Evolutionary conservation across 2,797 vertebrate genomes (phyloP).

Genomic region (Chanos chanos): DNA sequence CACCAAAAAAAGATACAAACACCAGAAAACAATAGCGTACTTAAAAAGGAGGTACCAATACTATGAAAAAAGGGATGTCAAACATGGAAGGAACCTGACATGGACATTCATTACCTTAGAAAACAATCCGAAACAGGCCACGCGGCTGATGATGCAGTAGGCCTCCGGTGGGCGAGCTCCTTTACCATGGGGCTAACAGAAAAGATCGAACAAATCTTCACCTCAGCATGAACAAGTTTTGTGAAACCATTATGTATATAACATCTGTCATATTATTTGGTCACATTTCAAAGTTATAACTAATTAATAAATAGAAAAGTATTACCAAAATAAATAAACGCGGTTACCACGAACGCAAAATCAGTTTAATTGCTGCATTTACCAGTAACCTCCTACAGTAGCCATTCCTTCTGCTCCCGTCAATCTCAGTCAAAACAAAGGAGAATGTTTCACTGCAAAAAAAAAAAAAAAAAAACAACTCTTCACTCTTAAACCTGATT

Average conservation of each 20-base stretch:
- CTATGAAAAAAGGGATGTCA: no score
- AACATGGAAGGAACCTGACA: neutral
- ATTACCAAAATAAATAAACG: neutral
- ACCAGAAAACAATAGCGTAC: no score
- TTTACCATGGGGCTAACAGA: constrained; percentile 65
- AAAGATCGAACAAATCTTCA: no score
- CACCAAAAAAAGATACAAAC: no score
- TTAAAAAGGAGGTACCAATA: no score
- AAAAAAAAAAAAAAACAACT: neutral
- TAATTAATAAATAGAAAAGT: neutral
- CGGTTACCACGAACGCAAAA: neutral
- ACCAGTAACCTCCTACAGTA: constrained; percentile 82
- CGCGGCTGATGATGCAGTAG: constrained; percentile 81
- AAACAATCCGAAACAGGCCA: constrained; percentile 82
- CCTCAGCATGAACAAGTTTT: no score
- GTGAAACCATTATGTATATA: no score
- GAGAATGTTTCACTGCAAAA: constrained; percentile 79
- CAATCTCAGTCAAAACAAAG: constrained; percentile 79
- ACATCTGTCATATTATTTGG: no score
- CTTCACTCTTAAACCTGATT: neutral
- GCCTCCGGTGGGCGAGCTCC: constrained; percentile 73
- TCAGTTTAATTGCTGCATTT: constrained; percentile 24
- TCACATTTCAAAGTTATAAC: no score
- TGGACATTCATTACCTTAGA: constrained; percentile 70
- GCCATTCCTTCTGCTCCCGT: constrained; percentile 80